Conservation (phyloP, 2,888 invertebrate species). For the Synanthedon myopaeformis region DNA sequence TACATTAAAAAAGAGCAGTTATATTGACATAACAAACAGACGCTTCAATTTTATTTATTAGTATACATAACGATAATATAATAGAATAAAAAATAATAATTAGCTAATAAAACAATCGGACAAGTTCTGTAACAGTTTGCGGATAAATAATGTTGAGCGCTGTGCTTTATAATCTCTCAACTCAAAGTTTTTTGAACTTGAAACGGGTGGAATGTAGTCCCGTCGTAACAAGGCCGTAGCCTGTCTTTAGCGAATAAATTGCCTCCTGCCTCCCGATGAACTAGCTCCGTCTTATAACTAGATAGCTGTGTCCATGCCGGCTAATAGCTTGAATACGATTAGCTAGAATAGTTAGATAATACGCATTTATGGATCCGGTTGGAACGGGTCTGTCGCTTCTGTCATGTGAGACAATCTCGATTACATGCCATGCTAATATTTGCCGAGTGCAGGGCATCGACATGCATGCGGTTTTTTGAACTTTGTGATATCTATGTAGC, state of each 20-base stretch:
- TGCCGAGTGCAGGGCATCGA: not conserved
- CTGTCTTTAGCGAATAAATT: slow-evolving; percentile 61
- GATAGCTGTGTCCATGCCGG: slow-evolving; percentile 21
- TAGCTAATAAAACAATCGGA: too few relatives aligned
- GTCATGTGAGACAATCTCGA: not conserved
- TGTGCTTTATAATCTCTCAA: slow-evolving; percentile 32
- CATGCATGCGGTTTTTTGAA: too few relatives aligned
- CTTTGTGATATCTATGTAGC: too few relatives aligned
- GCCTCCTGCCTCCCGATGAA: slow-evolving; percentile 46
- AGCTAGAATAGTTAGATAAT: slow-evolving; percentile 40
- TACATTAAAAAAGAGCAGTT: too few relatives aligned
- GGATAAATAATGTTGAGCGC: slow-evolving; percentile 12
- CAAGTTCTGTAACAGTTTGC: not conserved
- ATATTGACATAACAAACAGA: too few relatives aligned
- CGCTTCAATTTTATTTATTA: too few relatives aligned
- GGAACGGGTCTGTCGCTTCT: slow-evolving; percentile 17
- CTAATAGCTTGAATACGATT: slow-evolving; percentile 50
- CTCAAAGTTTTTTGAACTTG: slow-evolving; percentile 46
- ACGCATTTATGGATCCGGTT: slow-evolving; percentile 29
- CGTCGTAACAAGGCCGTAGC: slow-evolving; percentile 42
- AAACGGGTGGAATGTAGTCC: slow-evolving; percentile 46
- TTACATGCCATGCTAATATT: not conserved
- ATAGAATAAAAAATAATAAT: too few relatives aligned
- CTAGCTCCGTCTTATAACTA: slow-evolving; percentile 33
- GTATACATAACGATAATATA: too few relatives aligned